phyloP scores from a whole-genome alignment of 2,888 invertebrate genomes.

The Sisyra nigra region DNA sequence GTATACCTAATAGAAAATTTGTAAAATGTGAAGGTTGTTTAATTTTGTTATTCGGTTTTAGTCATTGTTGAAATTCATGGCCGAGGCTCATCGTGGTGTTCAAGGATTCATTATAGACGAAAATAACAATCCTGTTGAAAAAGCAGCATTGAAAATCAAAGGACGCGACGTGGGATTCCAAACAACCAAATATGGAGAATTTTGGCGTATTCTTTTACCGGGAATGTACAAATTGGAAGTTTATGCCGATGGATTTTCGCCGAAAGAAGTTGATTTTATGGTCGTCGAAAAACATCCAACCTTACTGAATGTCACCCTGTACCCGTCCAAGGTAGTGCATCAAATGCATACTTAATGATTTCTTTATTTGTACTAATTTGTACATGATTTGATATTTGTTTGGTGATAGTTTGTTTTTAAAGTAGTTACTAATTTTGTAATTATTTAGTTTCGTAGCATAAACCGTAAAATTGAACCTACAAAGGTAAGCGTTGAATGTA shows the following conservation, averaged over 20 bases:
- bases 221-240: conserved; percentile 74
- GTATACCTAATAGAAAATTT: conserved; percentile 28
- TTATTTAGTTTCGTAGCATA: too few species aligned
- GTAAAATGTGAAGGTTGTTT: background rate
- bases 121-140: conserved; percentile 60
- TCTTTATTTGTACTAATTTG: too few species aligned
- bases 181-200: conserved; percentile 84
- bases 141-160: conserved; percentile 62
- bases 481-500: too few species aligned
- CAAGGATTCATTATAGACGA: conserved; percentile 75
- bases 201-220: conserved; percentile 81
- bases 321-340: conserved; percentile 53
- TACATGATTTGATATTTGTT: background rate
- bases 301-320: conserved; percentile 64
- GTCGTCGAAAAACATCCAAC: conserved; percentile 78
- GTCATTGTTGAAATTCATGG: conserved; percentile 68
- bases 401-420: background rate
- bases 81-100: conserved; percentile 76
- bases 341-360: background rate
- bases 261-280: conserved; percentile 71
- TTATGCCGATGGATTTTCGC: conserved; percentile 68
- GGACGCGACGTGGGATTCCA: conserved; percentile 72
- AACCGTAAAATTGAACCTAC: too few species aligned
- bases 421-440: too few species aligned
- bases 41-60: conserved; percentile 20